Percentiles rank a stretch among this genome's conserved stretches.
phyloP scores from a whole-genome alignment of 2,888 invertebrate genomes.

The Emmelina monodactyla region DNA sequence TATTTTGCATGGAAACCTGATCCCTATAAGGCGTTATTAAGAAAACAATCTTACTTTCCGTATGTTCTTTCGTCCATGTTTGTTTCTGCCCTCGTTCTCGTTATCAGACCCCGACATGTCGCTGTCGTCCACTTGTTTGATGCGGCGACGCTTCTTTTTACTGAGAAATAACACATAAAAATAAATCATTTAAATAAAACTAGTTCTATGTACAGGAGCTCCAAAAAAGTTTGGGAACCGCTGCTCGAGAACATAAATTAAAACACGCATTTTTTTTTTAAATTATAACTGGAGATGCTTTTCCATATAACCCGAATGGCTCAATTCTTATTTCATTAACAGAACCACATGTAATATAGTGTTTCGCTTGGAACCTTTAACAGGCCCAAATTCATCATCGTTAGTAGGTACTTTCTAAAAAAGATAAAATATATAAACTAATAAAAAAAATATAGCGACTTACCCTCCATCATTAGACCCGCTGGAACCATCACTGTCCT shows the following conservation, averaged over 20 bases:
- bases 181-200: neutral
- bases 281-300: too few species aligned
- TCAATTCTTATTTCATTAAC: too few species aligned
- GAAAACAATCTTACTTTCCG: slow-evolving; percentile 35
- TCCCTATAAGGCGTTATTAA: neutral
- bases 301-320: too few species aligned
- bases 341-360: too few species aligned
- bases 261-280: too few species aligned
- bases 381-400: too few species aligned
- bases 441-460: slow-evolving; percentile 8
- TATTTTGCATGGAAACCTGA: neutral
- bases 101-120: slow-evolving; percentile 48
- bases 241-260: too few species aligned
- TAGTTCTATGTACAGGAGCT: too few species aligned
- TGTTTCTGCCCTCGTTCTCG: slow-evolving; percentile 52
- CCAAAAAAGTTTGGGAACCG: too few species aligned
- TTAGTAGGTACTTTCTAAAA: too few species aligned
- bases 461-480: slow-evolving; percentile 34
- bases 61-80: slow-evolving; percentile 60
- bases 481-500: slow-evolving; percentile 45
- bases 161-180: slow-evolving; percentile 22
- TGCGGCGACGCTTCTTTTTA: slow-evolving; percentile 54
- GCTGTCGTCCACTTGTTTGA: slow-evolving; percentile 47
- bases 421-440: too few species aligned
- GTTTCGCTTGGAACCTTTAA: too few species aligned